Evolutionary conservation across 1,140 invertebrate genomes (phyloP).

Genomic region (Zaprionus ghesquierei): DNA sequence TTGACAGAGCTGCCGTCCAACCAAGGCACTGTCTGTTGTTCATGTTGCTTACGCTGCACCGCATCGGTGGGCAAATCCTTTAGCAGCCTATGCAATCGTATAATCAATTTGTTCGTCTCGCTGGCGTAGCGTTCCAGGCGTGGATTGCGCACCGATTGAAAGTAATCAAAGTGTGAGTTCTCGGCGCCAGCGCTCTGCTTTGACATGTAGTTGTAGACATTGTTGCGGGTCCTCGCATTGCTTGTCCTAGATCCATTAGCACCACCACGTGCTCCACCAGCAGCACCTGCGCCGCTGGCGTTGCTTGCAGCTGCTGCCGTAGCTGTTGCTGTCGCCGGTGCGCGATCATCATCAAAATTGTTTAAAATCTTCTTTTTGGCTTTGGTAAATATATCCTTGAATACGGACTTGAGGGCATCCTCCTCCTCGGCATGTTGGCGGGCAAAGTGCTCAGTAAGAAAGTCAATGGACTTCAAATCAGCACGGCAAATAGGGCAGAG

Average conservation of each 20-base stretch:
- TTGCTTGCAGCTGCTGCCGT: conserved; percentile 1
- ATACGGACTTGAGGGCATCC: conserved; percentile 91
- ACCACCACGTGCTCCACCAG: conserved; percentile 21
- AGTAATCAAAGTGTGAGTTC: conserved; percentile 89
- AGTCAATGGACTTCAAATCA: conserved; percentile 91
- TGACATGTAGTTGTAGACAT: conserved; percentile 84
- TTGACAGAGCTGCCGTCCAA: conserved; percentile 94
- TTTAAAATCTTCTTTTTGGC: conserved; percentile 93
- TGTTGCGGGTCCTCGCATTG: conserved; percentile 54
- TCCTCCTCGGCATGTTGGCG: conserved; percentile 94
- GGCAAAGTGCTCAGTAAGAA: conserved; percentile 94
- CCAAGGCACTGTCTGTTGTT: conserved; percentile 94
- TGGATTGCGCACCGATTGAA: conserved; percentile 89
- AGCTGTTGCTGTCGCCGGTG: not conserved
- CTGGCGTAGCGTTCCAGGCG: conserved; percentile 93
- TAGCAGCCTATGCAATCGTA: conserved; percentile 95
- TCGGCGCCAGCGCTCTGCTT: conserved; percentile 87
- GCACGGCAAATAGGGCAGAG: conserved; percentile 96
- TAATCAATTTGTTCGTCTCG: conserved; percentile 97
- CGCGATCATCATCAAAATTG: conserved; percentile 87
- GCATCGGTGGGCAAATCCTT: conserved; percentile 91
- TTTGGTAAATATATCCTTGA: conserved; percentile 95
- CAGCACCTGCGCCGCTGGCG: conserved; percentile 1
- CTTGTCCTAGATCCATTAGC: conserved; percentile 21
- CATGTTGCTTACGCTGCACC: conserved; percentile 91